phyloP scores from a whole-genome alignment of 2,113 vertebrate species.

The Oenanthe melanoleuca region DNA sequence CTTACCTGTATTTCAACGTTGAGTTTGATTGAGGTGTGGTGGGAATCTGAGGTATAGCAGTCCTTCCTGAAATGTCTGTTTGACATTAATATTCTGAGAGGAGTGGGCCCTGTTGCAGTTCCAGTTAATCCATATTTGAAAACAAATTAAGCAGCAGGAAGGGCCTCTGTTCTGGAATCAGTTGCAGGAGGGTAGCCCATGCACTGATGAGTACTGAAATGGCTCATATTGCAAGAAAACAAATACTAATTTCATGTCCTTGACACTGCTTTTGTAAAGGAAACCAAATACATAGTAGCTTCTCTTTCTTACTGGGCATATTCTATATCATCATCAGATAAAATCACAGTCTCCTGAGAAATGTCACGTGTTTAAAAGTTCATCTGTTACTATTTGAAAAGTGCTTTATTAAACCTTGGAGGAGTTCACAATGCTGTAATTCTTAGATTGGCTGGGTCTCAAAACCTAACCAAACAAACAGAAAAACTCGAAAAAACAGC shows the following conservation, averaged over 20 bases:
- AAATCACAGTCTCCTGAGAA: background rate
- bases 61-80: slow-evolving; percentile 4
- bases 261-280: background rate
- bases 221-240: background rate
- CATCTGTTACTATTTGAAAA: background rate
- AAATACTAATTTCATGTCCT: background rate
- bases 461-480: background rate
- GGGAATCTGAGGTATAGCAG: background rate
- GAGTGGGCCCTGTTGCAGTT: background rate
- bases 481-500: background rate
- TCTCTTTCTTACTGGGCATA: background rate
- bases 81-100: background rate
- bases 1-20: background rate
- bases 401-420: background rate
- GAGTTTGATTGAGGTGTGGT: background rate
- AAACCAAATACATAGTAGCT: background rate
- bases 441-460: background rate
- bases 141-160: background rate
- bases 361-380: background rate
- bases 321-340: background rate
- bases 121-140: background rate
- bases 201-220: background rate
- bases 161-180: background rate
- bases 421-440: background rate
- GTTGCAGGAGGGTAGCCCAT: background rate